phyloP scores from a whole-genome alignment of 2,888 invertebrate genomes.

The Elegia similella region DNA sequence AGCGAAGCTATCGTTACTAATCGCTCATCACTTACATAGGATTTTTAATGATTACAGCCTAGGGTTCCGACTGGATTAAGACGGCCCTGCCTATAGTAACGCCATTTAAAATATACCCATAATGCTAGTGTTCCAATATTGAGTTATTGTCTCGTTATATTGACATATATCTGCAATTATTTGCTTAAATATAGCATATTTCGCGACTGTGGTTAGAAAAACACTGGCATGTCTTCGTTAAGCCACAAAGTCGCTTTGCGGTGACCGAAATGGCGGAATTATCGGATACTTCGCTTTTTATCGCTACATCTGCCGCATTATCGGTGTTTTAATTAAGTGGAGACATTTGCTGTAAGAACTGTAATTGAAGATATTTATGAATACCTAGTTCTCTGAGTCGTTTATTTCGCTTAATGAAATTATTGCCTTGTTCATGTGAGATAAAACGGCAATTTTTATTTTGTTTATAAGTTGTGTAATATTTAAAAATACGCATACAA shows the following conservation, averaged over 20 bases:
- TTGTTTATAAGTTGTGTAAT: not conserved
- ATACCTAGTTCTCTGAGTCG: not conserved
- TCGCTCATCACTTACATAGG: too few species aligned
- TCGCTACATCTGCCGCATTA: conserved; percentile 56
- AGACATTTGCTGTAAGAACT: conserved; percentile 2
- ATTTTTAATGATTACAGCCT: too few species aligned
- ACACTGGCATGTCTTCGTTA: conserved; percentile 46
- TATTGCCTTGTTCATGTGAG: not conserved
- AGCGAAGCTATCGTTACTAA: too few species aligned
- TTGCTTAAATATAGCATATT: conserved; percentile 39
- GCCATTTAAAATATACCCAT: not conserved
- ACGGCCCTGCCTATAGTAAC: not conserved
- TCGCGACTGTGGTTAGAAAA: conserved; percentile 35
- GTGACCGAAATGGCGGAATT: conserved; percentile 48
- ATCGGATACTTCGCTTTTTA: conserved; percentile 58
- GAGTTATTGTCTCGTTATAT: conserved; percentile 46
- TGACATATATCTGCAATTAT: conserved; percentile 43
- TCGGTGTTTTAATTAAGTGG: conserved; percentile 67
- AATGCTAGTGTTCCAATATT: conserved; percentile 26
- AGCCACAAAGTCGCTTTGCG: conserved; percentile 34
- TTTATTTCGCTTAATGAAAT: not conserved
- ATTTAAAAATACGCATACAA: too few species aligned
- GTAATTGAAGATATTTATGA: conserved; percentile 7
- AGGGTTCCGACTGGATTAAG: not conserved
- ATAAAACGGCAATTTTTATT: not conserved